Base-by-base conservation (phyloP, 2,113 vertebrate genomes). In the Oncorhynchus nerka region DNA sequence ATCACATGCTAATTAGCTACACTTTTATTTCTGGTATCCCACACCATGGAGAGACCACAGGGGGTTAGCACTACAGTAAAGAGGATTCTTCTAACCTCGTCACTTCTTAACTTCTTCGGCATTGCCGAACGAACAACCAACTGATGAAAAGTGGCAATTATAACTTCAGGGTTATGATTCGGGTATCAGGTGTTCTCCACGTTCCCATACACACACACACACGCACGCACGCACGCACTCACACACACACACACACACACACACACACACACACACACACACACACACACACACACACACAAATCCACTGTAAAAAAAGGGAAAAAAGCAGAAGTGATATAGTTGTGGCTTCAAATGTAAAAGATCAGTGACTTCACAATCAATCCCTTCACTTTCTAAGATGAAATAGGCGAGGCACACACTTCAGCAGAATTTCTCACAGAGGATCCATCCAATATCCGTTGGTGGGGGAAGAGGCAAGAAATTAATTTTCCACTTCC, bases 401-500 rank as follows among this genome's bases (percentile, higher is more conserved):
- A 84, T 75, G 72, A 83, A 79, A 84, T 67, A 66, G 70, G 28
- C 49, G 49, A 86, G 74, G 78, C 26, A 16, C 70, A 77, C 72
- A 76, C 74, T 80, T 82, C 73, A 64, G 79, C 75, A 79, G 76
- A 85, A 84, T 81, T 85, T 82, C 87, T 85, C 72, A 28, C 80
- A 88, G 73, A 87, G 74, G 82, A 79, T 77, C 85, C 84, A 86
- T 87, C 88, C 84, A 86, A 88, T 89, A 83, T 85, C 83, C 55
- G 77, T 74, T 79, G 79, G 76, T 70, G 16, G 75, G 72, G 79
- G 84, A 49, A 80, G 85, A 84, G 81, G 81, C n/a, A 12, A 87
- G 85, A 90, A 89, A 90, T 87, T 83, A 89, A 83, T 90, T 92
- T 89, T 89, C 81, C 84, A 79, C 84, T 81, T 79, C 62, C 67